Conservation (phyloP, 2,888 invertebrate species). For the Limnephilus lunatus region DNA sequence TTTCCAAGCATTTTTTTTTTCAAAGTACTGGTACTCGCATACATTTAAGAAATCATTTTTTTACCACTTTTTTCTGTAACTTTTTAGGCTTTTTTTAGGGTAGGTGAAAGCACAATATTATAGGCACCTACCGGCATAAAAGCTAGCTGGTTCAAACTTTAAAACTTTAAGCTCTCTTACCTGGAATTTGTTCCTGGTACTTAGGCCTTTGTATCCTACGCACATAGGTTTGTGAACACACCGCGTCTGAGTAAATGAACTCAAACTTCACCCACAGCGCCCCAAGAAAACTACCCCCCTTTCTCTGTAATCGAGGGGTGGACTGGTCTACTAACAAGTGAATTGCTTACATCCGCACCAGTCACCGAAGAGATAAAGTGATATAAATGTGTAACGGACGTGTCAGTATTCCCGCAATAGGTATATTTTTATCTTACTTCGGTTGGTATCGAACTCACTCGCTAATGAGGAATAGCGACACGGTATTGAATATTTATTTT, state of each 20-base stretch:
- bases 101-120: too few species aligned
- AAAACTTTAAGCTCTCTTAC: neutral
- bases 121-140: neutral
- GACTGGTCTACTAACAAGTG: neutral
- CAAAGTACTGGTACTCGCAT: too few species aligned
- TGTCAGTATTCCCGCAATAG: neutral
- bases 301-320: conserved; percentile 20
- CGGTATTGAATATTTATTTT: too few species aligned
- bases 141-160: neutral
- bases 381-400: neutral
- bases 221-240: conserved; percentile 43
- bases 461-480: too few species aligned
- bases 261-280: conserved; percentile 42
- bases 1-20: too few species aligned
- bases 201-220: conserved; percentile 28
- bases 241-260: conserved; percentile 59
- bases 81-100: neutral
- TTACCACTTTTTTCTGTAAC: neutral
- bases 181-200: neutral
- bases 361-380: neutral
- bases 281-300: conserved; percentile 33
- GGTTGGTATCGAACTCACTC: too few species aligned
- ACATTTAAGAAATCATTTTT: neutral
- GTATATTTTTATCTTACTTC: too few species aligned
- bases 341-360: neutral